Evolutionary conservation across 1,140 invertebrate genomes (phyloP).

Genomic region (Eriosoma lanigerum): DNA sequence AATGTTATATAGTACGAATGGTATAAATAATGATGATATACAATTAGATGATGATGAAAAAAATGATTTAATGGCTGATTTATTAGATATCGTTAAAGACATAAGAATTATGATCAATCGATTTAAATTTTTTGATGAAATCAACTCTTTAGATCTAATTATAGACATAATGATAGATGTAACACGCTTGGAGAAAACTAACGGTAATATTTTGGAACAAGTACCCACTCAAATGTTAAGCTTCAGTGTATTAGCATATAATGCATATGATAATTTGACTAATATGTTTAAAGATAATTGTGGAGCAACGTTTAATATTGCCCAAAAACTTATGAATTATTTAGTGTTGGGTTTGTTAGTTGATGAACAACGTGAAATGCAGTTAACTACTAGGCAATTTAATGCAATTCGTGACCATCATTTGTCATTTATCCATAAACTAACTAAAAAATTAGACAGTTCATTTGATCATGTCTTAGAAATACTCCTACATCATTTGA

Average conservation of each 20-base stretch:
- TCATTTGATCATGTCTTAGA: conserved; percentile 30
- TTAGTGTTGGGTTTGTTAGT: conserved; percentile 13
- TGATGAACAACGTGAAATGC: conserved; percentile 44
- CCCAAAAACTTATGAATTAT: conserved; percentile 26
- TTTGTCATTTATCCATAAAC: conserved; percentile 38
- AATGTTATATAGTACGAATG: neutral
- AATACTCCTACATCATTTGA: conserved; percentile 39
- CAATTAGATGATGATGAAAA: conserved; percentile 15
- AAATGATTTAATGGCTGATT: conserved; percentile 10
- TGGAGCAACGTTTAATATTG: conserved; percentile 2
- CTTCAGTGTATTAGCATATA: conserved; percentile 38
- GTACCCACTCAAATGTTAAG: conserved; percentile 24
- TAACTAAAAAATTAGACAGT: conserved; percentile 24
- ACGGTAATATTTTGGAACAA: conserved; percentile 29
- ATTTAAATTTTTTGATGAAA: conserved; percentile 45
- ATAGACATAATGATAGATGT: conserved; percentile 33
- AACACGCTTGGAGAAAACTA: conserved; percentile 6
- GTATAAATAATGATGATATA: neutral
- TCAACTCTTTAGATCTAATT: conserved; percentile 18
- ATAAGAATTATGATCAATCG: conserved; percentile 37
- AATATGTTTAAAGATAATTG: conserved; percentile 43
- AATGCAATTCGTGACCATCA: conserved; percentile 42
- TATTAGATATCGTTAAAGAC: conserved; percentile 28
- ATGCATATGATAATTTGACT: conserved; percentile 14
- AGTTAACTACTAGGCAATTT: conserved; percentile 40